Percentiles rank a stretch among this genome's conserved stretches.
phyloP scores from a whole-genome alignment of 1,140 invertebrate species.

The Agraylea sexmaculata region DNA sequence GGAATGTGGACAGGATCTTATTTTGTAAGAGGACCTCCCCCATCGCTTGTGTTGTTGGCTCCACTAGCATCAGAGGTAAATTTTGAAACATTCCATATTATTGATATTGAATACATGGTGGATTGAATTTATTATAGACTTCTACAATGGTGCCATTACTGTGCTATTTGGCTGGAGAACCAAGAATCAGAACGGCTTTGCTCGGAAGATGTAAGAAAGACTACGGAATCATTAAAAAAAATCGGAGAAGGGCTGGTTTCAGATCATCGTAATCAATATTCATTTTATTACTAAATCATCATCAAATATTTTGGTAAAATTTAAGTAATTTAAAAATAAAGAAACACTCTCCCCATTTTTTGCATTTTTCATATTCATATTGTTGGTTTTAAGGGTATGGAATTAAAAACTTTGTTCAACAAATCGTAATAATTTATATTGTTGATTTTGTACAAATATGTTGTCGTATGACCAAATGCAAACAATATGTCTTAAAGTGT shows the following conservation, averaged over 20 bases:
- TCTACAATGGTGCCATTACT: constrained; percentile 38
- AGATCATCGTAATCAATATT: background rate
- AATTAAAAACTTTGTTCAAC: background rate
- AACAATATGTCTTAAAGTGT: background rate
- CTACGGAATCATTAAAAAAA: constrained; percentile 27
- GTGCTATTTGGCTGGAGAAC: constrained; percentile 33
- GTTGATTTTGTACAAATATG: constrained; percentile 1
- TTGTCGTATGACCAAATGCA: background rate
- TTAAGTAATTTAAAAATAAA: constrained; percentile 6
- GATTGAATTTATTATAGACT: constrained; percentile 25
- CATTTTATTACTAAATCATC: background rate
- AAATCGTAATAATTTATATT: constrained; percentile 2
- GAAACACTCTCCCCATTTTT: constrained; percentile 12
- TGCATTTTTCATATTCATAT: too few relatives aligned
- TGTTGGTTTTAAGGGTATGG: background rate
- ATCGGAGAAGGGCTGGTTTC: constrained; percentile 8
- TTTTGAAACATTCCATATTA: constrained; percentile 4
- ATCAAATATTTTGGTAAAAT: constrained; percentile 3
- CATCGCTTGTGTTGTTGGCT: constrained; percentile 32
- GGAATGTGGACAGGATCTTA: constrained; percentile 25
- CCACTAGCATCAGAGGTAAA: constrained; percentile 36
- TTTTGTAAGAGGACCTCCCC: constrained; percentile 30
- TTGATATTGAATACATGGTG: constrained; percentile 7
- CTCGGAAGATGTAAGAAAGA: constrained; percentile 35
- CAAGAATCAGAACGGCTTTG: constrained; percentile 32